Evolutionary conservation across 2,888 invertebrate genomes (phyloP), one percentile per base, ranked within the genome.

Genomic region (Aromia moschata): DNA sequence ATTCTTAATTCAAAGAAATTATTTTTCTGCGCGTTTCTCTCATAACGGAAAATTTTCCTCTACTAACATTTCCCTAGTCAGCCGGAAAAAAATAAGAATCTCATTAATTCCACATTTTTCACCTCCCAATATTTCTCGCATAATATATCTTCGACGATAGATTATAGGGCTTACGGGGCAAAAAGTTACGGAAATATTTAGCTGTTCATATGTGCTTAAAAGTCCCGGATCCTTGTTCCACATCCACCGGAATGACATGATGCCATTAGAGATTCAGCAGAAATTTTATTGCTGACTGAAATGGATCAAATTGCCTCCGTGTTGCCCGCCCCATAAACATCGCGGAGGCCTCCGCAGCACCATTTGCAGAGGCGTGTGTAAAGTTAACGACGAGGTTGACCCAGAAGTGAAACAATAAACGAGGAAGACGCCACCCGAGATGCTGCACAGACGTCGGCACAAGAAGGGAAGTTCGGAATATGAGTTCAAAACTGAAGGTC

Each of bases 261-360:
- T 58, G 60, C 68, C 61, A 70, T 69, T 69, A 67, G 65, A 60
- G 67, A 70, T 68, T 70, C 70, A 70, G 70, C 68, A 64, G 64
- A 60, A 68, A 70, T 70, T 70, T 68, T 67, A 70, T 65, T 64
- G 61, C 59, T 58, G 63, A 51, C 60, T 59, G 57, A 62, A 67
- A 66, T 60, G 64, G 58, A 67, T 67, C 63, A 63, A 63, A 67
- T 59, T 59, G 63, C 62, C 49, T 44, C 58, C 45, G 45, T 56
- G 43, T 52, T 53, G 36, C 31, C 44, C 45, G 44, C 53, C 58
- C 55, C 43, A 65, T 62, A 62, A 62, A 60, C 65, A 60, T n/a
- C n/a, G n/a, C n/a, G 62, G 47, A 55, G 51, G 51, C 52, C 58
- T 49, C 18, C 43, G 30, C 31, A 25, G 46, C 40, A 38, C 52